Conservation (phyloP, 92 coral and sea anemone species). For the Porites cylindrica region DNA sequence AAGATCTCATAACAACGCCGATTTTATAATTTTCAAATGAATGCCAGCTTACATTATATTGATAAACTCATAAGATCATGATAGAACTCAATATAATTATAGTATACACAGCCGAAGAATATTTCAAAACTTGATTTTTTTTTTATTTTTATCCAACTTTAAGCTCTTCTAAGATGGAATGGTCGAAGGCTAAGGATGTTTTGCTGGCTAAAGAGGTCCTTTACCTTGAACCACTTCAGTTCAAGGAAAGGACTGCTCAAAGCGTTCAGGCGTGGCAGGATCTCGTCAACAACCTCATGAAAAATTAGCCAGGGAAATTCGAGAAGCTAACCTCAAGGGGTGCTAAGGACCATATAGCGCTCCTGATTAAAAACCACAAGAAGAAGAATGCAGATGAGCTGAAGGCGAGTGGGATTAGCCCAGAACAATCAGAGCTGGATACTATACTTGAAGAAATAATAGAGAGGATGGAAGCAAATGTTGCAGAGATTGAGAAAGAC, state of each 20-base stretch:
- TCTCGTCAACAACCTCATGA: constrained; percentile 13
- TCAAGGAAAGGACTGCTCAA: constrained; percentile 41
- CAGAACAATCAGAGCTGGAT: constrained; percentile 32
- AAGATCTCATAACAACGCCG: too few relatives aligned
- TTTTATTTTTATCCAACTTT: constrained; percentile 23
- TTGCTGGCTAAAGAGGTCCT: constrained; percentile 41
- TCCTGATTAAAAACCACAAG: constrained; percentile 34
- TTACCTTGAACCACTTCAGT: constrained; percentile 40
- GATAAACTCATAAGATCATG: too few relatives aligned
- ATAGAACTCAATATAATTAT: not conserved
- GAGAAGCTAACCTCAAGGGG: constrained; percentile 44
- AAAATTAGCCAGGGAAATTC: constrained; percentile 20
- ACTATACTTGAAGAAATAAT: constrained; percentile 33
- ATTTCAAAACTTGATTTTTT: not conserved
- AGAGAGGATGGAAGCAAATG: constrained; percentile 38
- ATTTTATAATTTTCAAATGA: too few relatives aligned
- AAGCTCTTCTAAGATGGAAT: constrained; percentile 47
- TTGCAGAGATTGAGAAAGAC: constrained; percentile 48
- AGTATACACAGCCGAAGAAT: not conserved
- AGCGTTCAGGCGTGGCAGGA: constrained; percentile 50
- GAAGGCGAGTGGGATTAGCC: constrained; percentile 49
- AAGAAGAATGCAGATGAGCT: constrained; percentile 52
- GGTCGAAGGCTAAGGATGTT: constrained; percentile 44
- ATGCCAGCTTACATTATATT: too few relatives aligned
- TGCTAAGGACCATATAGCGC: constrained; percentile 48